phyloP scores from a whole-genome alignment of 2,113 vertebrate genomes.

The Nicator chloris region DNA sequence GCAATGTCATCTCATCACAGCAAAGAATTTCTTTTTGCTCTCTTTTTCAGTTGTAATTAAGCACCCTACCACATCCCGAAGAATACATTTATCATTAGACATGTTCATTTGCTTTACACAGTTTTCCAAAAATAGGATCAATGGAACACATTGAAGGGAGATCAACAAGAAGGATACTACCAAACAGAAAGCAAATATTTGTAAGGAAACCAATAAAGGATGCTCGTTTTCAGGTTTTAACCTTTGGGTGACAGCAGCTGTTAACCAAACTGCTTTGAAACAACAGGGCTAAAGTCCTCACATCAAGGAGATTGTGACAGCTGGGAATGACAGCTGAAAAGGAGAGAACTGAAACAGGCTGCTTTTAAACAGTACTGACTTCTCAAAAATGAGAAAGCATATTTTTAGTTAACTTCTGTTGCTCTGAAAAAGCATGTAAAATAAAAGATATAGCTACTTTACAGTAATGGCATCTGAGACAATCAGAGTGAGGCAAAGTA shows the following conservation, averaged over 20 bases:
- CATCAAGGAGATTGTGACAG: slow-evolving; percentile 28
- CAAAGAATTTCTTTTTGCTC: neutral
- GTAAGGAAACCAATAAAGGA: neutral
- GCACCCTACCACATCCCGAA: neutral
- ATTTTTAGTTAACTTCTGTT: slow-evolving; percentile 62
- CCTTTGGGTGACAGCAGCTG: slow-evolving; percentile 36
- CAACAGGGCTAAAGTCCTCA: slow-evolving; percentile 19
- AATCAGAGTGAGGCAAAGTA: neutral
- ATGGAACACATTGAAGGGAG: neutral
- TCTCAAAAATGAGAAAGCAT: slow-evolving; percentile 30
- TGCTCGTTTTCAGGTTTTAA: slow-evolving; percentile 15
- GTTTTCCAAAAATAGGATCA: neutral
- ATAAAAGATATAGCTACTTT: neutral
- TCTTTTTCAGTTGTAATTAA: neutral
- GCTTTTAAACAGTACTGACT: slow-evolving; percentile 27
- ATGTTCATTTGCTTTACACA: neutral
- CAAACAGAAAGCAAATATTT: slow-evolving; percentile 4
- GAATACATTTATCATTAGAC: neutral
- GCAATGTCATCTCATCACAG: neutral
- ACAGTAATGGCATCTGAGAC: neutral
- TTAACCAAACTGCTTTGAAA: slow-evolving; percentile 28
- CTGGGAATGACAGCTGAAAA: slow-evolving; percentile 63
- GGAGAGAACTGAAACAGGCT: slow-evolving; percentile 45
- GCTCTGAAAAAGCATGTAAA: neutral
- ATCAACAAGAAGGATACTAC: neutral